phyloP scores from a whole-genome alignment of 1,140 invertebrate species.

The Acyrthosiphon pisum region DNA sequence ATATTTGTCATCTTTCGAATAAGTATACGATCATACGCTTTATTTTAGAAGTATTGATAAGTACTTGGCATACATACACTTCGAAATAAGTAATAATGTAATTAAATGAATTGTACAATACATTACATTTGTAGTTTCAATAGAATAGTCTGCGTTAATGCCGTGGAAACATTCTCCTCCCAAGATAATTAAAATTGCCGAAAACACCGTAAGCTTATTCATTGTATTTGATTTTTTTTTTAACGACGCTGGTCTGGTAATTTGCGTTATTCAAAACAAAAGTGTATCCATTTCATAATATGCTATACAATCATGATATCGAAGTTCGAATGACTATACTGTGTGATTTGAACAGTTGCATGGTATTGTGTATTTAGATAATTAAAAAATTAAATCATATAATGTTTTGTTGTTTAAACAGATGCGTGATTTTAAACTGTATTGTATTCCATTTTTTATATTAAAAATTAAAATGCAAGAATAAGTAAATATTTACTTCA shows the following conservation, averaged over 20 bases:
- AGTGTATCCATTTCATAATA: neutral
- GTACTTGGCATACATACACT: neutral
- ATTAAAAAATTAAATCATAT: neutral
- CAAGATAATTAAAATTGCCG: neutral
- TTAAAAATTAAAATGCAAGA: neutral
- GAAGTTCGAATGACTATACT: neutral
- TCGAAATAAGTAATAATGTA: neutral
- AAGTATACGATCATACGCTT: neutral
- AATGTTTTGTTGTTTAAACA: slow-evolving; percentile 1
- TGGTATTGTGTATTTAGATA: neutral
- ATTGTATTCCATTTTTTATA: neutral
- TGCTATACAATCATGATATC: neutral
- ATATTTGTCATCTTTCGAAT: neutral
- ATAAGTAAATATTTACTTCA: neutral
- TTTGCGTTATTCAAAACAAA: neutral
- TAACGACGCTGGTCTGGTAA: neutral
- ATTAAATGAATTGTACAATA: neutral
- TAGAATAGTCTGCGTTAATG: neutral
- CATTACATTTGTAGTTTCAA: neutral
- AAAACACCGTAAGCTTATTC: neutral
- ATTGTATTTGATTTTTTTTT: neutral
- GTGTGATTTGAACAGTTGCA: slow-evolving; percentile 9
- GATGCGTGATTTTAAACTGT: neutral
- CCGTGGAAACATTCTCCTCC: neutral
- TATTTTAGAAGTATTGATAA: neutral